phyloP scores from a whole-genome alignment of 2,113 vertebrate species.

The Cavia aperea region DNA sequence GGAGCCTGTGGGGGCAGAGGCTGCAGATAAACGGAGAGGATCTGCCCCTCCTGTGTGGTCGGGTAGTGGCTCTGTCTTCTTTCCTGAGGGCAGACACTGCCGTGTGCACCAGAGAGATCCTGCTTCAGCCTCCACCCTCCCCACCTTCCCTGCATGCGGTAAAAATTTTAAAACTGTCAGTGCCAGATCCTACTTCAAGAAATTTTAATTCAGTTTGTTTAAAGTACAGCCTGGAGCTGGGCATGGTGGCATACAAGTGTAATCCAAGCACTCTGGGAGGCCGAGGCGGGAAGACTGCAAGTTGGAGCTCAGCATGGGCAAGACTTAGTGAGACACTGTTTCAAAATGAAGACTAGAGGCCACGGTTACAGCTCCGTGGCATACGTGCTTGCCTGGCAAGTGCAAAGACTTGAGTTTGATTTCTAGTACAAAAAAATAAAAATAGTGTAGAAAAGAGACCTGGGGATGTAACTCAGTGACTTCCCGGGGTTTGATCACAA shows the following conservation, averaged over 20 bases:
- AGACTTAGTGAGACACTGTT: not conserved
- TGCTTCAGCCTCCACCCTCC: not conserved
- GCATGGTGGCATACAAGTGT: not conserved
- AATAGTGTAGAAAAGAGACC: not conserved
- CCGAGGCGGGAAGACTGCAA: not conserved
- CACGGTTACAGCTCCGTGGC: too few species aligned
- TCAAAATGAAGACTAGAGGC: not conserved
- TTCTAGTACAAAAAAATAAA: too few species aligned
- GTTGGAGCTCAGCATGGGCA: not conserved
- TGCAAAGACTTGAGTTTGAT: too few species aligned
- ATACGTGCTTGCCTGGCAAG: too few species aligned
- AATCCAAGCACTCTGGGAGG: not conserved
- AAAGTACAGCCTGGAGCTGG: not conserved
- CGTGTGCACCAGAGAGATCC: not conserved
- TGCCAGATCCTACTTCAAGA: not conserved
- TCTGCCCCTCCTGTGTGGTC: not conserved
- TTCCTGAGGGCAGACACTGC: not conserved
- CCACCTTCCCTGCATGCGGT: not conserved
- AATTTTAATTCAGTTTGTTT: not conserved
- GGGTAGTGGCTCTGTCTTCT: not conserved
- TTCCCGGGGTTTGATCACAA: not conserved
- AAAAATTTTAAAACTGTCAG: not conserved
- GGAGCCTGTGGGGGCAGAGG: not conserved
- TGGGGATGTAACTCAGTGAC: not conserved
- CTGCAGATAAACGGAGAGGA: not conserved